Conservation (phyloP, 2,113 vertebrate genomes). For the Gavialis gangeticus region DNA sequence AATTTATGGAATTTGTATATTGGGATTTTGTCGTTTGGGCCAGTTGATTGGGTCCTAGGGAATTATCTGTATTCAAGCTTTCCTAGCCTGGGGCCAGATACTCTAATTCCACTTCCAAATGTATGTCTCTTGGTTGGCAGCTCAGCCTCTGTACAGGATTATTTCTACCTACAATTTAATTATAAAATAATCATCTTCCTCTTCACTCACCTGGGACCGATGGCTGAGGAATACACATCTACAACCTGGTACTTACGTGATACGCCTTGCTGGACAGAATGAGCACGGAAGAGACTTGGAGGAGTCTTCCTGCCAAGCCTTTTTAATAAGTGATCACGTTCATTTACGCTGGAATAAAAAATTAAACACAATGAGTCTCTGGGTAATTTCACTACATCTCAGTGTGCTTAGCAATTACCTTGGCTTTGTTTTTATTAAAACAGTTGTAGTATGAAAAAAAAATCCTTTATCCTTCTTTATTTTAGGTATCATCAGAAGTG, state of each 20-base stretch:
- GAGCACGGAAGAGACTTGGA: slow-evolving; percentile 91
- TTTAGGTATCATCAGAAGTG: background rate
- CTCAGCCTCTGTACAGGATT: background rate
- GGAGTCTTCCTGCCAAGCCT: slow-evolving; percentile 96
- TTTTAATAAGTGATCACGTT: slow-evolving; percentile 97
- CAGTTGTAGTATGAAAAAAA: background rate
- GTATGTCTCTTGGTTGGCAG: slow-evolving; percentile 30
- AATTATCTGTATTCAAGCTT: slow-evolving; percentile 28
- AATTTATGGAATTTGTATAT: background rate
- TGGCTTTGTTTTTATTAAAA: slow-evolving; percentile 9
- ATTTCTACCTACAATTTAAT: slow-evolving; percentile 60
- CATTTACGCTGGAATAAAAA: slow-evolving; percentile 88
- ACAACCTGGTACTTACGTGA: slow-evolving; percentile 87
- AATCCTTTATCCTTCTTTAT: background rate
- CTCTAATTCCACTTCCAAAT: slow-evolving; percentile 53
- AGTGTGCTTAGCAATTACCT: background rate
- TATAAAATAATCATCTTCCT: slow-evolving; percentile 33
- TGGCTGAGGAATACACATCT: background rate
- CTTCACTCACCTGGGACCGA: background rate
- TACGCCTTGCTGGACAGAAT: slow-evolving; percentile 94
- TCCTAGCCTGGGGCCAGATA: slow-evolving; percentile 51
- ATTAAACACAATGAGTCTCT: slow-evolving; percentile 41
- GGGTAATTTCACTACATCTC: background rate
- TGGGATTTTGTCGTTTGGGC: slow-evolving; percentile 47
- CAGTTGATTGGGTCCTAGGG: slow-evolving; percentile 59